Percentiles rank a stretch among this genome's conserved stretches.
Evolutionary conservation across 92 coral and sea anemone species (phyloP).

Genomic region (Epizoanthus scotinus): DNA sequence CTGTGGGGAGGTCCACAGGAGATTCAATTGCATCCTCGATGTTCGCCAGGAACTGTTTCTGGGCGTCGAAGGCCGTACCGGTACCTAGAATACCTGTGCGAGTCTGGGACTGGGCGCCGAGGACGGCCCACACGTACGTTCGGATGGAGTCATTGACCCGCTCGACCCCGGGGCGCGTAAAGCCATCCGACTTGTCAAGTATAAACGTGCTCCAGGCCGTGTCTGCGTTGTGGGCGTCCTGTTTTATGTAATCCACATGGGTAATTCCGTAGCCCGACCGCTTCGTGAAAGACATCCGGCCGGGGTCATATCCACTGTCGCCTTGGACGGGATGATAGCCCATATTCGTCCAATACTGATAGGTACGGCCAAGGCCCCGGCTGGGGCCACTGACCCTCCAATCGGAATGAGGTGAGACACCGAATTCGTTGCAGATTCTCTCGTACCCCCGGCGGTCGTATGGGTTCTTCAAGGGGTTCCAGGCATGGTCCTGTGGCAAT

Average conservation of each 20-base stretch:
- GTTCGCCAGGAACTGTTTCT: constrained; percentile 1
- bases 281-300: neutral
- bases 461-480: neutral
- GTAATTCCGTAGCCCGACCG: neutral
- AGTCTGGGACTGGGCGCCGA: constrained; percentile 11
- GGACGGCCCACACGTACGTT: constrained; percentile 10
- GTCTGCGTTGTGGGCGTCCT: constrained; percentile 1
- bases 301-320: neutral
- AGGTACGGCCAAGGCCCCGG: neutral
- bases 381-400: neutral
- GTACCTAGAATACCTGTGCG: neutral
- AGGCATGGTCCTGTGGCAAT: neutral
- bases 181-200: constrained; percentile 12
- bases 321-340: constrained; percentile 6
- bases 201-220: constrained; percentile 1
- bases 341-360: neutral
- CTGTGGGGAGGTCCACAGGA: constrained; percentile 1
- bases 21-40: neutral
- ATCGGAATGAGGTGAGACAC: neutral
- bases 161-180: constrained; percentile 4
- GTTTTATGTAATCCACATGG: neutral
- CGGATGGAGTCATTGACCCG: constrained; percentile 5
- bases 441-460: neutral
- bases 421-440: neutral
- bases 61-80: neutral